Base-by-base conservation (phyloP, 2,113 vertebrate genomes). In the Oreotragus oreotragus region DNA sequence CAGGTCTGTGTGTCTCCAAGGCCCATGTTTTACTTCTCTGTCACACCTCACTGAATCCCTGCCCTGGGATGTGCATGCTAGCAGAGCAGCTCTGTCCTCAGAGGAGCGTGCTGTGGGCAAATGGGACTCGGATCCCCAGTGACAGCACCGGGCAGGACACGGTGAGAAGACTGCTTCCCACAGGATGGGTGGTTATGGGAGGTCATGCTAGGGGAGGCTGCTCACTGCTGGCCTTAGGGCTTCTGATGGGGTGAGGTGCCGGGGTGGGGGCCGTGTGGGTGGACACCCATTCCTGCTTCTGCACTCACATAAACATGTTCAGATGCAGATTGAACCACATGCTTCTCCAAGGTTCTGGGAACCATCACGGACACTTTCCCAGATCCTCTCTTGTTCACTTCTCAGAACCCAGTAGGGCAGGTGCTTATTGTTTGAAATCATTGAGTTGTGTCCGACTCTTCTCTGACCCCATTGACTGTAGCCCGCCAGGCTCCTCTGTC, bases 101-200 rank as follows among this genome's bases (percentile, higher is more conserved):
- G 27, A 57, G 30, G 25, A 33, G 33, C 2, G n/a, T 73, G 8
- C 39, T 10, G 13, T 51, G 33, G 64, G 51, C 19, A 25, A 47
- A 17, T 9, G n/a, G 57, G 39, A 66, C 25, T 2, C 0, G 6
- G 25, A 36, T 14, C 23, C 19, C 6, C 39, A 66, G 57, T 8
- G 17, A 23, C 12, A 66, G 89, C 36, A 1, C 1, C 0, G 2
- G 25, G 66, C n/a, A 12, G 66, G n/a, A 10, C 5, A 1, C 0
- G n/a, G n/a, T 39, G 45, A 28, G 70, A 58, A 25, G 49, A 25
- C 66, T 28, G 10, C 1, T 85, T 86, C 27, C 2, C 4, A 0
- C 36, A 39, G 25, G 55, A 45, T 17, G 47, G 84, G 30, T 49
- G 39, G 47, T 47, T 33, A 60, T 53, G 39, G 49, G 53, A 49